A percentile compares a stretch with the other conserved stretches of the same genome.
phyloP scores from a whole-genome alignment of 2,888 invertebrate genomes.

The Cryptus viduatorius region DNA sequence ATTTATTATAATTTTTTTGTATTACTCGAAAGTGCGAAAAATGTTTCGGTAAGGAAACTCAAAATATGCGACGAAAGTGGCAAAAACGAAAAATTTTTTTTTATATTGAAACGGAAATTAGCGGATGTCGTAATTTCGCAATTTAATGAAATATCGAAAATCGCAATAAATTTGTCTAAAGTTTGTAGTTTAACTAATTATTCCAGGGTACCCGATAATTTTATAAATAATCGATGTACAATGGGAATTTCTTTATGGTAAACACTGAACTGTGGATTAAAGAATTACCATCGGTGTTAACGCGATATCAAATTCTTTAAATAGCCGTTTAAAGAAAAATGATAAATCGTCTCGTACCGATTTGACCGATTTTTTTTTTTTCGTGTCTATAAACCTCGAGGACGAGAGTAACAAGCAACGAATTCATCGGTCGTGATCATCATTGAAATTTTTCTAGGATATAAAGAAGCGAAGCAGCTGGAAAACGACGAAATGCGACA shows the following conservation, averaged over 20 bases:
- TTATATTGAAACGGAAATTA: not conserved
- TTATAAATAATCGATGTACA: no score
- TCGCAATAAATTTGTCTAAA: not conserved
- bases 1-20: slow-evolving; percentile 5
- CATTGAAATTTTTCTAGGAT: slow-evolving; percentile 28
- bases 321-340: not conserved
- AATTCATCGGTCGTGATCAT: not conserved
- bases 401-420: not conserved
- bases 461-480: slow-evolving; percentile 48
- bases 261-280: no score
- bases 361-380: not conserved
- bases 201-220: no score
- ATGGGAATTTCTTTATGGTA: no score
- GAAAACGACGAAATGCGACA: slow-evolving; percentile 50
- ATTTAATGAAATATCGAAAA: not conserved
- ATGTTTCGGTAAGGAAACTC: no score
- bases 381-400: not conserved
- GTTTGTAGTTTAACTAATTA: no score
- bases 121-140: not conserved
- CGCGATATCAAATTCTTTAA: not conserved
- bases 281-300: no score
- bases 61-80: no score
- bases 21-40: not conserved
- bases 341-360: not conserved
- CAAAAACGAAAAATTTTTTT: no score